Base-by-base conservation (phyloP, 2,888 invertebrate species). In the Parnassius smintheus region DNA sequence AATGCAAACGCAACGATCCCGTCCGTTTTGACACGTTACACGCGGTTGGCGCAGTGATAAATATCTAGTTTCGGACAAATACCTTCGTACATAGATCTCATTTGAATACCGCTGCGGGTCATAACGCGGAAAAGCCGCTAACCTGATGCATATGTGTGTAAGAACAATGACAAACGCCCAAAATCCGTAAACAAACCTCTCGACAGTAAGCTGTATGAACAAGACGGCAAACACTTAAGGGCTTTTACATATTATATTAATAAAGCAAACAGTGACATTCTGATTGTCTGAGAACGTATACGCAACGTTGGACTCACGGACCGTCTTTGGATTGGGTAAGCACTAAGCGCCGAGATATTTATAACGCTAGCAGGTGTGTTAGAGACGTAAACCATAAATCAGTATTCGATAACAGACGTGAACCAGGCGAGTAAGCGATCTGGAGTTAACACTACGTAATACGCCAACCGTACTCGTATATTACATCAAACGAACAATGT, bases 321-420 rank as follows among this genome's bases (percentile, higher is more conserved):
- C 56, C 45, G 22, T 53, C 13, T 12, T 57, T 48, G 55, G 63
- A 60, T 62, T 61, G 60, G 62, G 65, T 73, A 70, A 54, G 56
- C 56, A 59, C 35, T 7, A 35, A 35, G 35, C 35, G 35, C 35
- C 60, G 75, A 77, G 76, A 78, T 81, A 85, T 84, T 84, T 83
- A 82, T 80, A 83, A 75, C 75, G 73, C 74, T 69, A 80, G 81
- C 89, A 88, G 88, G 88, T 90, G 90, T 80, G 82, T 83, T 82
- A 84, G 83, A 86, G 84, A 85, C 77, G 87, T 85, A 85, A 83
- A 85, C 84, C 88, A 86, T 87, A 85, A 85, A 89, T 84, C 81
- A 72, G 70, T 77, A 80, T 82, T 85, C 88, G 89, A 88, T 88
- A 88, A 88, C 87, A 88, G 87, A 88, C 84, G 89, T 81, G 74